Percentiles rank a stretch among this genome's conserved stretches.
phyloP scores from a whole-genome alignment of 2,797 vertebrate genomes.

The Oryzias sinensis region DNA sequence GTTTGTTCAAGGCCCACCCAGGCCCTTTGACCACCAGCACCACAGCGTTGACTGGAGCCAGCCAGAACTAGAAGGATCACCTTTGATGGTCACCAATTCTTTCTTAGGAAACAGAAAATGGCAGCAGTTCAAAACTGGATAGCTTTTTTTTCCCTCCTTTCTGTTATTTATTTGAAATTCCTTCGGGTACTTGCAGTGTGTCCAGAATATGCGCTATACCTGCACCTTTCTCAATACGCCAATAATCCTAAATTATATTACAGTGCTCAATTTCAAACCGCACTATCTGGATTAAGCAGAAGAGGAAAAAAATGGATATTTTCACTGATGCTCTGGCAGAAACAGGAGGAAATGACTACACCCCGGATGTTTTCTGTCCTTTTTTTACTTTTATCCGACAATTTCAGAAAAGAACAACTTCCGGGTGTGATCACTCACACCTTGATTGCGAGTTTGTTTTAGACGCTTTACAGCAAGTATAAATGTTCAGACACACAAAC shows the following conservation, averaged over 20 bases:
- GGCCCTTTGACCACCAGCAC: conserved; percentile 58
- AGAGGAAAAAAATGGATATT: neutral
- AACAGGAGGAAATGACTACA: neutral
- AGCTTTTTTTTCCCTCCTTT: neutral
- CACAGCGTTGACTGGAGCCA: conserved; percentile 44
- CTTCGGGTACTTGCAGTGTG: neutral
- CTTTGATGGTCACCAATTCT: conserved; percentile 16
- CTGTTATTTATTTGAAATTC: conserved; percentile 2
- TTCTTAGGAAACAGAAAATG: conserved; percentile 20
- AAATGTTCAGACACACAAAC: too few relatives aligned
- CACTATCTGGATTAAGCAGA: neutral
- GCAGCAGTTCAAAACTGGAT: conserved; percentile 9
- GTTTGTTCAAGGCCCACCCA: conserved; percentile 73
- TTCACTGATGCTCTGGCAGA: neutral
- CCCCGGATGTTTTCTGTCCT: too few relatives aligned
- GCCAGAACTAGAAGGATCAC: conserved; percentile 33
- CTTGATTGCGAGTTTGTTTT: too few relatives aligned
- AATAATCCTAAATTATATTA: conserved; percentile 12
- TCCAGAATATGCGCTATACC: neutral
- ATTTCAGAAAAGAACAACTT: too few relatives aligned
- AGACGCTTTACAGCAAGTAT: too few relatives aligned
- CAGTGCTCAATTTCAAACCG: conserved; percentile 8
- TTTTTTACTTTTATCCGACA: too few relatives aligned
- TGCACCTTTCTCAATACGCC: conserved; percentile 1
- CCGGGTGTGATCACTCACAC: too few relatives aligned